A percentile compares a stretch with the other conserved stretches of the same genome.
Conservation (phyloP, 53 echinoderm and acorn worm species). For the Stichopus horrens region DNA sequence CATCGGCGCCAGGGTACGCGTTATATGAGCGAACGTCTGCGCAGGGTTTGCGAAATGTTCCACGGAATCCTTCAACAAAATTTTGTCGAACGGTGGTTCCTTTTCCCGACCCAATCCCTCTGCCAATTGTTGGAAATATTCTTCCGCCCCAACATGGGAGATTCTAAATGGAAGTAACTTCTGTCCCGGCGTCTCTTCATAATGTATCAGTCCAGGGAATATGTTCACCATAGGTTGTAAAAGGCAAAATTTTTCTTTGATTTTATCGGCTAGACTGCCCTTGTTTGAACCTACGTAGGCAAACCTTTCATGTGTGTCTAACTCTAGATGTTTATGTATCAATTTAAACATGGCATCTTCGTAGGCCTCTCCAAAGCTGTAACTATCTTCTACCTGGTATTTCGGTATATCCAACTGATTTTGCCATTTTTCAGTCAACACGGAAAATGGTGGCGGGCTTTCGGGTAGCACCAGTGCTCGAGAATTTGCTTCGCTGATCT, state of each 20-base stretch:
- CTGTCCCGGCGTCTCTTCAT: slow-evolving; percentile 92
- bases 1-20: slow-evolving; percentile 67
- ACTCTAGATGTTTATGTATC: slow-evolving; percentile 94
- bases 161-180: slow-evolving; percentile 85
- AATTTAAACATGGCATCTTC: slow-evolving; percentile 82
- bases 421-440: slow-evolving; percentile 93
- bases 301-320: slow-evolving; percentile 91
- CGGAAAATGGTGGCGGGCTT: slow-evolving; percentile 87
- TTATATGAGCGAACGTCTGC: slow-evolving; percentile 79
- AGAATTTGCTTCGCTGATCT: not conserved
- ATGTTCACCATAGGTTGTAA: slow-evolving; percentile 97
- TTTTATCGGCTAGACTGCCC: slow-evolving; percentile 83
- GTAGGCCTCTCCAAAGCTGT: slow-evolving; percentile 90
- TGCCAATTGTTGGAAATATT: slow-evolving; percentile 86
- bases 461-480: slow-evolving; percentile 57
- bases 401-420: slow-evolving; percentile 59
- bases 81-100: slow-evolving; percentile 89
- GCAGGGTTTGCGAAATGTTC: slow-evolving; percentile 82
- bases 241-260: slow-evolving; percentile 89
- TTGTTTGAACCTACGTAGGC: slow-evolving; percentile 90
- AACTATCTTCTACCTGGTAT: slow-evolving; percentile 61
- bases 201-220: slow-evolving; percentile 91
- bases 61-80: slow-evolving; percentile 82
- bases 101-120: slow-evolving; percentile 60
- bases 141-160: slow-evolving; percentile 89